phyloP scores from a whole-genome alignment of 2,888 invertebrate genomes.

The Dasypolia templi region DNA sequence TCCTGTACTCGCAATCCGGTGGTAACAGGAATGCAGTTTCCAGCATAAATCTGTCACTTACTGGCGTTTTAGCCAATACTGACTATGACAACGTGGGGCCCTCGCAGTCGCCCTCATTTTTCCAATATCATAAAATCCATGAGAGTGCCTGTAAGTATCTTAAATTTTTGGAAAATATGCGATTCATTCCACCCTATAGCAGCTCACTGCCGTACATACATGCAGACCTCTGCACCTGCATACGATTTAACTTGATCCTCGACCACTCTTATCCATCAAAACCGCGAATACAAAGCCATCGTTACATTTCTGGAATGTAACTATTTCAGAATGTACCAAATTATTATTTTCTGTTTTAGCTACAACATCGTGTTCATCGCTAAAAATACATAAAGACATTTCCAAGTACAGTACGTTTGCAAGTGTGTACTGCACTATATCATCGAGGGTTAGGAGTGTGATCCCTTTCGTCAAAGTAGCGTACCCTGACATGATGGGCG shows the following conservation, averaged over 20 bases:
- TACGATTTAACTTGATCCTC: background rate
- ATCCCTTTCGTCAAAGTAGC: constrained; percentile 94
- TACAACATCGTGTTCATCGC: constrained; percentile 82
- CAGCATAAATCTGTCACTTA: constrained; percentile 77
- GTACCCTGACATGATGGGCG: constrained; percentile 93
- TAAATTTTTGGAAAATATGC: background rate
- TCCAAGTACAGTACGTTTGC: constrained; percentile 81
- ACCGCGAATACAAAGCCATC: background rate
- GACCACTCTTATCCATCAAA: background rate
- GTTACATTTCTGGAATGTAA: background rate
- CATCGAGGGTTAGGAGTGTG: constrained; percentile 91
- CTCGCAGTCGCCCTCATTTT: constrained; percentile 72
- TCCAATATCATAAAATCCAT: constrained; percentile 81
- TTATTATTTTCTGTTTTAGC: constrained; percentile 72
- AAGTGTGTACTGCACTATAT: constrained; percentile 88
- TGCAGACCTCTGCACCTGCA: background rate
- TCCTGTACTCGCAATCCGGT: constrained; percentile 74
- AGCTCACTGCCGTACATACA: background rate
- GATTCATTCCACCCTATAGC: too few relatives aligned
- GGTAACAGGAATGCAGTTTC: constrained; percentile 73
- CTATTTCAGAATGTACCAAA: background rate
- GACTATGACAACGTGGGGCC: constrained; percentile 78
- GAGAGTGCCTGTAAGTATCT: constrained; percentile 84
- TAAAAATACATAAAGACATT: constrained; percentile 88
- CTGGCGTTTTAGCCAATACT: constrained; percentile 74